Percentiles rank a stretch among this genome's conserved stretches.
phyloP scores from a whole-genome alignment of 2,888 invertebrate genomes.

The Iphiclides podalirius region DNA sequence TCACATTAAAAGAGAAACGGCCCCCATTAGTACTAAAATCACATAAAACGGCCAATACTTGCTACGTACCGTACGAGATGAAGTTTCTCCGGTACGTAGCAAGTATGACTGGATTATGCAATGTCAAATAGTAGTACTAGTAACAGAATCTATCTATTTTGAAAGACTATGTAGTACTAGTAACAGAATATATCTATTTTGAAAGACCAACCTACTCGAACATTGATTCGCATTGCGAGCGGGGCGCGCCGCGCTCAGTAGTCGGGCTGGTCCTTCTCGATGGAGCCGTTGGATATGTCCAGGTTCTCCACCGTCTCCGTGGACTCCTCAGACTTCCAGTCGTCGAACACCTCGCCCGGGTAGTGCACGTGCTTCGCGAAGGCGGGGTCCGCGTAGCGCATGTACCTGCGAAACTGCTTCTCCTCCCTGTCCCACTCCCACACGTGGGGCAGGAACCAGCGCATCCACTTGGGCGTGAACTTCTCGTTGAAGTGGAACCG shows the following conservation, averaged over 20 bases:
- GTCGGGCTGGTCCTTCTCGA: background rate
- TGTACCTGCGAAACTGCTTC: constrained; percentile 9
- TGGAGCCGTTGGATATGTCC: constrained; percentile 14
- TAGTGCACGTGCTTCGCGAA: constrained; percentile 18
- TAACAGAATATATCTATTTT: too few relatives aligned
- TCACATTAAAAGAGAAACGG: too few relatives aligned
- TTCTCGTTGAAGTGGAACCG: constrained; percentile 3
- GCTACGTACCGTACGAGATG: too few relatives aligned
- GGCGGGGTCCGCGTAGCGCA: constrained; percentile 5
- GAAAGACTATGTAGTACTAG: too few relatives aligned
- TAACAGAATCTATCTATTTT: too few relatives aligned
- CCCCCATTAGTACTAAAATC: too few relatives aligned
- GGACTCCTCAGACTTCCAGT: constrained; percentile 12
- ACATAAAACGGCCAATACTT: too few relatives aligned
- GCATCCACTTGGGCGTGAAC: constrained; percentile 13
- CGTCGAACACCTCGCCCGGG: background rate
- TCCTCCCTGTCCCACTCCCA: constrained; percentile 12
- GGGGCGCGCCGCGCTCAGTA: constrained; percentile 2
- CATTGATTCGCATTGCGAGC: too few relatives aligned
- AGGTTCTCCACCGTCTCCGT: constrained; percentile 20
- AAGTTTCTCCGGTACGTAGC: too few relatives aligned
- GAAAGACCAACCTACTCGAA: too few relatives aligned
- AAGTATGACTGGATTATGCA: too few relatives aligned
- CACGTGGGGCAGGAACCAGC: constrained; percentile 13
- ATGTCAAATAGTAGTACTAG: too few relatives aligned